These are phyloP conservation scores for Oryzias javanicus DNA, from an alignment of 2,113 vertebrate species.

Conservation along the genomic window DNA sequence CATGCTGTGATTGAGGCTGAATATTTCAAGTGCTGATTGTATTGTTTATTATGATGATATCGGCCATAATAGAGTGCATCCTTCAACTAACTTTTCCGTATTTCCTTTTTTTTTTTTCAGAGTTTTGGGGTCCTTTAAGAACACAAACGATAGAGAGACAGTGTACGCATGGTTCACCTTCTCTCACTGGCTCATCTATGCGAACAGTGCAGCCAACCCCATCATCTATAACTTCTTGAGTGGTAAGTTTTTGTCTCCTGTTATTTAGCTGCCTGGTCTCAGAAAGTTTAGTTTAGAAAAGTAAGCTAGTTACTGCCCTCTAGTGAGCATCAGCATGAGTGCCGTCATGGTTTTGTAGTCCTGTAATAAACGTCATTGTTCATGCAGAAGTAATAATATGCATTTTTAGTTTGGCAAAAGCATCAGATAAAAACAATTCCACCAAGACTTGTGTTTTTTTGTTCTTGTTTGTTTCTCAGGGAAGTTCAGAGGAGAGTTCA, in stretches of 20 bases:
- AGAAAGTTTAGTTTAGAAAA: not conserved
- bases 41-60: not conserved
- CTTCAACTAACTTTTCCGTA: not conserved
- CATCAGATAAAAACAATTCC: too few relatives aligned
- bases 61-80: not conserved
- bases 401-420: not conserved
- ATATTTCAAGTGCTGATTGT: not conserved
- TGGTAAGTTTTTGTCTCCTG: constrained; percentile 78
- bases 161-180: constrained; percentile 97
- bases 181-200: constrained; percentile 97
- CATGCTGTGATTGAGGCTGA: not conserved
- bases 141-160: constrained; percentile 88
- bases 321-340: constrained; percentile 41
- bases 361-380: not conserved
- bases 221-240: constrained; percentile 99
- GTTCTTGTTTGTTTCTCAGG: constrained; percentile 65
- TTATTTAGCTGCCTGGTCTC: not conserved
- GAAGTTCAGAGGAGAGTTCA: constrained; percentile 96
- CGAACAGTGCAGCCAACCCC: constrained; percentile 96
- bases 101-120: constrained; percentile 65
- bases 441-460: not conserved
- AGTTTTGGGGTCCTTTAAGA: constrained; percentile 92
- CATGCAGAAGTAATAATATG: not conserved
- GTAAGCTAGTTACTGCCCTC: constrained; percentile 42
- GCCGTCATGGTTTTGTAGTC: not conserved